phyloP scores from a whole-genome alignment of 2,797 vertebrate species.

The Chaunax sp. region DNA sequence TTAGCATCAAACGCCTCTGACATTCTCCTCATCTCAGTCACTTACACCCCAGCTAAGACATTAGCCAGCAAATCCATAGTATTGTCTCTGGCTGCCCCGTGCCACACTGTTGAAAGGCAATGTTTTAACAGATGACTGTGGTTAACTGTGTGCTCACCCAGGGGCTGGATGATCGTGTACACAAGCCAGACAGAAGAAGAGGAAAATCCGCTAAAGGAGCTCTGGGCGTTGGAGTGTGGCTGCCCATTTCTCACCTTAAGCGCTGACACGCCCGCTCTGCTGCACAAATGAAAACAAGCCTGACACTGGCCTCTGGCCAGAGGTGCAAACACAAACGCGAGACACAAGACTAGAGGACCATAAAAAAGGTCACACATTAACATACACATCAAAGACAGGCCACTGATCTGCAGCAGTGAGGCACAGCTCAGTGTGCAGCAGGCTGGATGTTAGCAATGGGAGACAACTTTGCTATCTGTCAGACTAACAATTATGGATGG shows the following conservation, averaged over 20 bases:
- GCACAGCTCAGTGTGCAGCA: slow-evolving; percentile 3
- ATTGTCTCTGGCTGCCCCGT: slow-evolving; percentile 13
- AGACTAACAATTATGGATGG: slow-evolving; percentile 11
- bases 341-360: slow-evolving; percentile 36
- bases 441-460: slow-evolving; percentile 6
- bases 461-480: slow-evolving; percentile 15
- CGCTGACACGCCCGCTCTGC: slow-evolving; percentile 44
- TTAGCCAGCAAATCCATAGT: slow-evolving; percentile 23
- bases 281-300: slow-evolving; percentile 52
- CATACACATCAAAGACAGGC: slow-evolving; percentile 45
- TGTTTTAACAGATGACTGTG: slow-evolving; percentile 33
- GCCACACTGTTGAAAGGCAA: slow-evolving; percentile 27
- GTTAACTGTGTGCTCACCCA: slow-evolving; percentile 21
- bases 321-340: slow-evolving; percentile 36
- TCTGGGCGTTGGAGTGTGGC: slow-evolving; percentile 4
- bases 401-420: slow-evolving; percentile 45
- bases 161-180: slow-evolving; percentile 40
- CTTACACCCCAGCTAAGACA: slow-evolving; percentile 47
- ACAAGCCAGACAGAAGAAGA: slow-evolving; percentile 18
- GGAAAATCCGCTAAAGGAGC: slow-evolving; percentile 37
- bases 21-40: too few relatives aligned
- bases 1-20: too few relatives aligned
- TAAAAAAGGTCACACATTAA: slow-evolving; percentile 59
- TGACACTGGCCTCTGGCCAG: slow-evolving; percentile 36
- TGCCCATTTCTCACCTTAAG: slow-evolving; percentile 27